Evolutionary conservation across 2,797 vertebrate genomes (phyloP), one percentile per base, ranked within the genome.

Genomic region (Enteromius thamalakanensis): DNA sequence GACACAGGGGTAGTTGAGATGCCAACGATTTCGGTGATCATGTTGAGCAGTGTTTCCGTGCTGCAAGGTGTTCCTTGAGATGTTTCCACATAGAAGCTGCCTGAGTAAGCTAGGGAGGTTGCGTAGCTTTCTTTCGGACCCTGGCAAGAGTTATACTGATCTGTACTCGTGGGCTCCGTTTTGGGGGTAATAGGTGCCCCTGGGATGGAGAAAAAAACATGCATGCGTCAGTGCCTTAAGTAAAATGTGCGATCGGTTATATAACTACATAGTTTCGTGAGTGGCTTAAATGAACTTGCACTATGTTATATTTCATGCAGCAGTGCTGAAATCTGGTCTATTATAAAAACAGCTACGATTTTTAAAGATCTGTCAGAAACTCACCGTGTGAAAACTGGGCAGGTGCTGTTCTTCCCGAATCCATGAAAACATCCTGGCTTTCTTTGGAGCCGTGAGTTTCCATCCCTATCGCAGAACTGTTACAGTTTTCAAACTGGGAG

Each of bases 1-100:
- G 96, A 93, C 51, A 96, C 91, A 1, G 97, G 91, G 87, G 97
- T 94, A 0, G 97, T 96, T 3, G 97, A 97, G 84, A 98, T 96
- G 49, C 97, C 98, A 84, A 99, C 94, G 84, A 99, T 99, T 85
- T 98, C 97, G 0, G 97, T 98, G 95, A 99, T 99, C 93, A 99
- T 95, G 90, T 96, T 98, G 93, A 99, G 97, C 89, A 99, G 95
- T 45, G 97, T 97, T 88, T 99, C 97, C 70, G 97, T 97, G 92
- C 97, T 97, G 93, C 96, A 97, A 71, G 96, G 94, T 83, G 96
- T 96, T 91, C 98, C 97, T 34, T 97, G 96, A 71, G 96, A 95
- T 0, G 97, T 95, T 91, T 98, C 97, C 85, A 99, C 97, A 92
- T 98, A 98, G 94, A 99, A 99, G 91, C 97, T 98, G 91, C 98